Percentiles rank a stretch among this genome's conserved stretches.
phyloP scores from a whole-genome alignment of 64 coral and sea anemone species.

The Porites lutea region DNA sequence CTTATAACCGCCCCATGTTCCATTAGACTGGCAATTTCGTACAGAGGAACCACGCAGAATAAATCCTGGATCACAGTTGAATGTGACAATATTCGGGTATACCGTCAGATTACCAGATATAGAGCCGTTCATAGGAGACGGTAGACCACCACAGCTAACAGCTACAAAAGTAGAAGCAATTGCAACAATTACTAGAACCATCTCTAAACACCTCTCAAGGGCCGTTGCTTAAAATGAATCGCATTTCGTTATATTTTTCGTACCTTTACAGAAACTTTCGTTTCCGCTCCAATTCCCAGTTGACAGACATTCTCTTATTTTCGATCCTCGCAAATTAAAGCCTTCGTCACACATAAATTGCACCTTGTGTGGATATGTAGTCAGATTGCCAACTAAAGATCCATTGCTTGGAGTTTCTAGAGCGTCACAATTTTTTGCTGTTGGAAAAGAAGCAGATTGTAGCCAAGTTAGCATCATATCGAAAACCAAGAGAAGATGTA shows the following conservation, averaged over 20 bases:
- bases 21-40: conserved; percentile 22
- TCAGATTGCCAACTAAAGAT: background rate
- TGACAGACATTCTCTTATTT: conserved; percentile 48
- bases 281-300: conserved; percentile 51
- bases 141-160: background rate
- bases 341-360: conserved; percentile 49
- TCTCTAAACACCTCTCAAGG: background rate
- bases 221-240: background rate
- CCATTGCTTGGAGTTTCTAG: conserved; percentile 30
- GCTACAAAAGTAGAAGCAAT: background rate
- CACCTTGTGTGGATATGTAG: conserved; percentile 15
- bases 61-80: conserved; percentile 40
- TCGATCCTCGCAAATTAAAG: conserved; percentile 22
- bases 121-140: background rate
- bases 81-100: background rate
- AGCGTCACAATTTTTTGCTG: conserved; percentile 50
- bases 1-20: conserved; percentile 17
- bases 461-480: too few relatives aligned
- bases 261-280: conserved; percentile 30
- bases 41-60: background rate
- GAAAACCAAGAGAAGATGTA: too few relatives aligned
- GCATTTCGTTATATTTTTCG: background rate
- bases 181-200: background rate
- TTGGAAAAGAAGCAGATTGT: background rate
- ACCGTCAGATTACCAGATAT: background rate